Conservation (phyloP, 2,888 invertebrate genomes). For the Busseola fusca region DNA sequence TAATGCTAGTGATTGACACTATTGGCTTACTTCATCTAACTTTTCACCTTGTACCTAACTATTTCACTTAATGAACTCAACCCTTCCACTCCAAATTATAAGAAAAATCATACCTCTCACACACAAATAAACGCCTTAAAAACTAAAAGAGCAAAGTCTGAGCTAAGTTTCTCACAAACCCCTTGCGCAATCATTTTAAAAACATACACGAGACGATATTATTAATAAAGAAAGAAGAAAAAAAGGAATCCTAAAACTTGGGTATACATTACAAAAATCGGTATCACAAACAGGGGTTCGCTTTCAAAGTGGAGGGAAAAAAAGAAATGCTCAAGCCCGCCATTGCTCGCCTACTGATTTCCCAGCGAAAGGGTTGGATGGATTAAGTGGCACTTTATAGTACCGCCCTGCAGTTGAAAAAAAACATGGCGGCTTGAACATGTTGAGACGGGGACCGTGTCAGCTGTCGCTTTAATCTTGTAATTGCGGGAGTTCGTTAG, state of each 20-base stretch:
- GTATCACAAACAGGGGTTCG: constrained; percentile 78
- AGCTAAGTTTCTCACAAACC: constrained; percentile 40
- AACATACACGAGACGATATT: constrained; percentile 39
- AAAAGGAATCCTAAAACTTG: constrained; percentile 61
- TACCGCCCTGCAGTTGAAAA: constrained; percentile 82
- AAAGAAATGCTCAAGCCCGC: constrained; percentile 71
- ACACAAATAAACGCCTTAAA: constrained; percentile 17
- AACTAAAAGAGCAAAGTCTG: constrained; percentile 38
- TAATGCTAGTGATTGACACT: no score
- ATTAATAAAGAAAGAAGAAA: constrained; percentile 24
- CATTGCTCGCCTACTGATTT: constrained; percentile 86
- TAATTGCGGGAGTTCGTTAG: constrained; percentile 69
- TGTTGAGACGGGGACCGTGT: constrained; percentile 62
- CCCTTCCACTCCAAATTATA: neutral
- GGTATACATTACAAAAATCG: constrained; percentile 84
- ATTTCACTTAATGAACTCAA: neutral
- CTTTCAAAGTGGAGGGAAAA: constrained; percentile 82
- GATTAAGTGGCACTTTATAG: constrained; percentile 85
- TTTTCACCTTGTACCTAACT: no score
- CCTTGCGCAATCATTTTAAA: constrained; percentile 24
- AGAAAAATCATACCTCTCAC: constrained; percentile 6
- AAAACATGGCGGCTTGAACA: constrained; percentile 75
- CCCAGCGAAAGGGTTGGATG: constrained; percentile 82
- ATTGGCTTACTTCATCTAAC: no score
- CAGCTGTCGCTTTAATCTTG: constrained; percentile 81